Evolutionary conservation across 2,888 invertebrate genomes (phyloP), one percentile per base, ranked within the genome.

Genomic region (Stenodera caucasica): DNA sequence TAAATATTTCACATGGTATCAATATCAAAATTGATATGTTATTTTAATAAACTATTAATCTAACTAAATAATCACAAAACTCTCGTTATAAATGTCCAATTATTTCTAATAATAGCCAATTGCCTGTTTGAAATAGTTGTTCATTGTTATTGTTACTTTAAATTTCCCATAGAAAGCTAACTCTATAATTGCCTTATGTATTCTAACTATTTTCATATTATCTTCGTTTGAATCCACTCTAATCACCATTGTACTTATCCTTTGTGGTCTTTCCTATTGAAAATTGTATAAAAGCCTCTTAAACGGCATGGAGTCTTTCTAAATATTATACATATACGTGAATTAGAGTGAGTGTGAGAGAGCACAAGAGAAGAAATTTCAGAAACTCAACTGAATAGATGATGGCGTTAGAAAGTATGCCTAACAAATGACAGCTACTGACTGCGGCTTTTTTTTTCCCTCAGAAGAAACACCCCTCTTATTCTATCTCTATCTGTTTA

Each of bases 381-480:
- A 45, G 45, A 63, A 66, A 67, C 53, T 63, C 62, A 58, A 61
- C 53, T 62, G 64, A 65, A 67, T 67, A 56, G 68, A 63, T 45
- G 45, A 21, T 56, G 67, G 58, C 67, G 65, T 66, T 65, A 65
- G 64, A 69, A 67, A 69, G 70, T 65, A 61, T 61, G 67, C 67
- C 61, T 69, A 69, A 69, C 66, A 70, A 70, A 70, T 67, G 71
- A 69, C 65, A 57, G 64, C 60, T 58, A 67, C 65, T 66, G 62
- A 61, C 56, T 55, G 62, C 33, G 57, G 62, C 60, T 62, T 64
- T 67, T 69, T 67, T 68, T 69, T 61, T 45, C 32, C 21, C 11
- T 21, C 45, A 12, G 3, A n/a, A n/a, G n/a, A n/a, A n/a, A 7
- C 8, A 21, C 45, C 21, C 45, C 15, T 21, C 45, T 2, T 12